Base-by-base conservation (phyloP, 2,888 invertebrate species). In the Melanostoma scalare region DNA sequence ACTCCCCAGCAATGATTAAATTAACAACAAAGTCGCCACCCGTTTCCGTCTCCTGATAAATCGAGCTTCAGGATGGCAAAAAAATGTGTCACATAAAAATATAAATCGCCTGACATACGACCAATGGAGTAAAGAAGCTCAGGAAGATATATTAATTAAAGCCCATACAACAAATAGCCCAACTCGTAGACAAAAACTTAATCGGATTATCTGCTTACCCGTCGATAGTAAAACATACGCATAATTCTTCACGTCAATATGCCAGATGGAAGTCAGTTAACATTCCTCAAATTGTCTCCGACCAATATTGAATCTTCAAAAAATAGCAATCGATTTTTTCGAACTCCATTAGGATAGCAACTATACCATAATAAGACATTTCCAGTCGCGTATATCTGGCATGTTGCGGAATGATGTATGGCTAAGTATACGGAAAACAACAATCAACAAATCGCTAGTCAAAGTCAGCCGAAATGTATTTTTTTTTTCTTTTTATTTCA, bases 361-460 rank as follows among this genome's bases (percentile, higher is more conserved):
- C 20, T 20, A n/a, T n/a, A 20, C 20, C 20, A 40, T 31, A 50
- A 63, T 60, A 46, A 35, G 20, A 10, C 20, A 31, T n/a, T 10
- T 46, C 10, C 20, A 20, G 20, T 20, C 20, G 20, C 20, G 20
- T 20, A 20, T 20, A 20, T 10, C 3, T 46, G 3, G 3, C n/a
- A 10, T n/a, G 44, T 46, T 46, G 36, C 38, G n/a, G 38, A 50
- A 77, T 72, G 81, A 81, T 72, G 81, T 77, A 72, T 81, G 81
- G 61, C 71, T 40, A 71, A 65, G 67, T 65, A 71, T 72, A 72
- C 67, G 72, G 72, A 72, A 72, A 77, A 78, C 73, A 73, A 77
- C 71, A 81, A 81, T 77, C 81, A 81, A 81, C 81, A 81, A 81
- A 81, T 81, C 81, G 77, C 81, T 81, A 81, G 77, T 72, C 77